Percentiles rank a stretch among this genome's conserved stretches.
Evolutionary conservation across 37 sponge, comb jelly and placozoan genomes (phyloP).

Genomic region (Mnemiopsis leidyi): DNA sequence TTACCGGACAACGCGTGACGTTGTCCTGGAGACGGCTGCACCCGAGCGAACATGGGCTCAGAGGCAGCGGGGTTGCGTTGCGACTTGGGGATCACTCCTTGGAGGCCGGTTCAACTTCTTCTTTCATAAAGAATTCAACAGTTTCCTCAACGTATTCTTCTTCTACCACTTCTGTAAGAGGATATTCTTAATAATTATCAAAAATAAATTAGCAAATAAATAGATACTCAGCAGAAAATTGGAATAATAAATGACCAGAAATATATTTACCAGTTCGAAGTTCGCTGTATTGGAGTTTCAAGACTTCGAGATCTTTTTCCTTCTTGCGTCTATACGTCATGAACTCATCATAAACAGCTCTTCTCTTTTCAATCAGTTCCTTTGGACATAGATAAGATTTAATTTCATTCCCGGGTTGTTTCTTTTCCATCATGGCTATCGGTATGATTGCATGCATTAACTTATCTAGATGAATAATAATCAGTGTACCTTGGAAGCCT

Average conservation of each 20-base stretch:
- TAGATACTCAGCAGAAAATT: too few species aligned
- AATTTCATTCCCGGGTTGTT: too few species aligned
- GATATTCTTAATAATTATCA: too few species aligned
- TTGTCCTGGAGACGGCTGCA: background rate
- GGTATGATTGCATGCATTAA: too few species aligned
- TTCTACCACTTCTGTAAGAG: background rate
- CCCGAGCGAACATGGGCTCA: background rate
- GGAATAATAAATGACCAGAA: too few species aligned
- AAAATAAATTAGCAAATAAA: too few species aligned
- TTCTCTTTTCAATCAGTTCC: conserved; percentile 34
- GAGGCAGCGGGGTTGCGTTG: background rate
- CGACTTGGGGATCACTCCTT: conserved; percentile 51
- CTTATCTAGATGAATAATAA: background rate
- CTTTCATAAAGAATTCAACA: conserved; percentile 65
- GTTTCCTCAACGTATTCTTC: conserved; percentile 56
- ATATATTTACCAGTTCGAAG: background rate
- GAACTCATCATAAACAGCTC: conserved; percentile 34
- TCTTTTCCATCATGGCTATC: too few species aligned
- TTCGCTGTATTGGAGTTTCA: conserved; percentile 44
- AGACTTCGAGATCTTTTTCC: background rate
- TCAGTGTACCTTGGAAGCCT: conserved; percentile 85
- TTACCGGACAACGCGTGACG: background rate
- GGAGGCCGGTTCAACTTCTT: conserved; percentile 62
- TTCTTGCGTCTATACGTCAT: conserved; percentile 2
- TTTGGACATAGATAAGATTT: background rate